Conservation (phyloP, 23 tunicate genomes). For the Ciona savignyi region DNA sequence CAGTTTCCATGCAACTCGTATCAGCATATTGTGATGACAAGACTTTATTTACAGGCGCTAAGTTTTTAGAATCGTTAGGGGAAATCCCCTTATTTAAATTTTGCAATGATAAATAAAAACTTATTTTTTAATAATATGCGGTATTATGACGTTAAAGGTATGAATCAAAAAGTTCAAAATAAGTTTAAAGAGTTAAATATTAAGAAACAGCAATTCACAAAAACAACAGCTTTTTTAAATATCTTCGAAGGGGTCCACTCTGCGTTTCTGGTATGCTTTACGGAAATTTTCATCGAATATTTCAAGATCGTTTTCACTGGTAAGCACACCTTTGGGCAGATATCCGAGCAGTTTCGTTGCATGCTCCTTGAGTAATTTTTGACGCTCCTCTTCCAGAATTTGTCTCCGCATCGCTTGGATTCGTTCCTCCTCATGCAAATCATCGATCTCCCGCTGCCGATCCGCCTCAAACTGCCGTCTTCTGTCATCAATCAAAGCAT, state of each 20-base stretch:
- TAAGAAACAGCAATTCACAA: background rate
- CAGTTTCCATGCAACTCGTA: slow-evolving; percentile 58
- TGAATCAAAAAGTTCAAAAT: no score
- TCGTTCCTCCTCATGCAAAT: slow-evolving; percentile 51
- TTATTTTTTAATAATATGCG: no score
- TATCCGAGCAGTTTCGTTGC: slow-evolving; percentile 93
- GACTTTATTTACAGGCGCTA: slow-evolving; percentile 20
- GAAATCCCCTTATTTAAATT: no score
- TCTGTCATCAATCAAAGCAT: slow-evolving; percentile 62
- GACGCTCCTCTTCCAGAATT: slow-evolving; percentile 92
- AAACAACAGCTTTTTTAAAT: slow-evolving; percentile 5
- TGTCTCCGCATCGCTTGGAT: slow-evolving; percentile 73
- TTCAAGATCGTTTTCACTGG: slow-evolving; percentile 42
- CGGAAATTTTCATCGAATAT: slow-evolving; percentile 72
- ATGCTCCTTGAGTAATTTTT: slow-evolving; percentile 85
- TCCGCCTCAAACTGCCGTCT: slow-evolving; percentile 73
- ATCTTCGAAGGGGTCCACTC: slow-evolving; percentile 36
- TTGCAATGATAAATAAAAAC: no score
- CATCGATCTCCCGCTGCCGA: slow-evolving; percentile 53
- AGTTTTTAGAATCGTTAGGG: slow-evolving; percentile 37
- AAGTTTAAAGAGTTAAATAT: background rate
- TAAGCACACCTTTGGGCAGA: slow-evolving; percentile 93
- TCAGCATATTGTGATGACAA: background rate
- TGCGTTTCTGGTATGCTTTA: slow-evolving; percentile 58
- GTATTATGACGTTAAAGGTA: no score